Evolutionary conservation across 1,140 invertebrate genomes (phyloP), one percentile per base, ranked within the genome.

Genomic region (Pogonomyrmex barbatus): DNA sequence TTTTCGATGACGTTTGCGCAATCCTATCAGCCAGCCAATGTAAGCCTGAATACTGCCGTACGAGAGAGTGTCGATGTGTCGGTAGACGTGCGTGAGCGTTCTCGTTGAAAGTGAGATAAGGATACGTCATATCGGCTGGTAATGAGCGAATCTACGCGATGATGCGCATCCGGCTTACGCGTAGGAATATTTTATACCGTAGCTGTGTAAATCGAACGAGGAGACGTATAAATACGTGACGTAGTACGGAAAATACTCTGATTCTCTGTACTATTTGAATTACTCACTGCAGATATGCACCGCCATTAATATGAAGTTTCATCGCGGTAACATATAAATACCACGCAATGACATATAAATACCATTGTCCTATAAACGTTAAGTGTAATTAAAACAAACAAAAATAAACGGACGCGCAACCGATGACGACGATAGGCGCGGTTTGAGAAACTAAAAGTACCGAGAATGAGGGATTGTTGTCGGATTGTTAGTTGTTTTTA

Each of bases 1-100:
- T 95, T 95, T 94, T 94, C 92, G 92, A 94, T 90, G 87, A 93
- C 92, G 91, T 94, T 94, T 94, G 92, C 93, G 93, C 93, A 94
- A 94, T 91, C 75, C 92, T 89, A 93, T 94, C 89, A 65, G 83
- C 75, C 89, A 71, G 81, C 86, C 73, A 86, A 86, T 73, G 75
- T 77, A 92, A 92, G 88, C 90, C 10, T 85, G 87, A 83, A 83
- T 24, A 24, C 88, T 58, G 47, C 58, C 58, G 47, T 81, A 86
- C n/a, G n/a, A n/a, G 78, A 42, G 63, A 47, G 30, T 87, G 56
- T 62, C 33, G 47, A 47, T 12, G 52, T 62, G 85, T 68, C 84
- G 33, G 47, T 63, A 36, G 1, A 68, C n/a, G n/a, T 56, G 58
- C 24, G 45, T 30, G 42, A 54, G n/a, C 60, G 56, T 87, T 82